Conservation (phyloP, 2,113 vertebrate species). For the Mastomys natalensis region DNA sequence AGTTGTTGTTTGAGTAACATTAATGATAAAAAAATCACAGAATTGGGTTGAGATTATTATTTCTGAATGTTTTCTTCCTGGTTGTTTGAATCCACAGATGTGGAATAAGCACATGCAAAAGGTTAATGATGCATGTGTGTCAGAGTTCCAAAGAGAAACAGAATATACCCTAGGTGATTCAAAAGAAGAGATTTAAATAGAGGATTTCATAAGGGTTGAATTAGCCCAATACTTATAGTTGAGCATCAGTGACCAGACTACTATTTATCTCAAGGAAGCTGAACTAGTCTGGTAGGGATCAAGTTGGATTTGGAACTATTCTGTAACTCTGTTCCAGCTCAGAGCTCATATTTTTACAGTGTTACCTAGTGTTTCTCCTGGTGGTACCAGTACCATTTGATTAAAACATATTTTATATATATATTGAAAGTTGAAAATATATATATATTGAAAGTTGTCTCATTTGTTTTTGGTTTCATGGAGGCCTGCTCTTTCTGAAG, state of each 20-base stretch:
- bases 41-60: neutral
- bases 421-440: too few species aligned
- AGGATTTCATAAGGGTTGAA: neutral
- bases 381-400: neutral
- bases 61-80: neutral
- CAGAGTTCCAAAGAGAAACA: neutral
- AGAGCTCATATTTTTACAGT: neutral
- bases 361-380: neutral
- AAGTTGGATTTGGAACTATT: neutral
- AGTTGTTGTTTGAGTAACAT: neutral
- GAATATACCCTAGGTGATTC: neutral
- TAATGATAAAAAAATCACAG: neutral
- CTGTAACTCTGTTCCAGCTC: neutral
- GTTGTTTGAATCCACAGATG: neutral
- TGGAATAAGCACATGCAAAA: neutral
- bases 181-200: neutral
- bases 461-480: neutral
- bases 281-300: neutral
- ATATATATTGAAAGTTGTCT: neutral
- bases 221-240: neutral
- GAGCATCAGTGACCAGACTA: neutral
- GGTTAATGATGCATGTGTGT: neutral
- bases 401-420: neutral
- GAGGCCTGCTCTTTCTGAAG: neutral
- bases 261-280: neutral